phyloP scores from a whole-genome alignment of 2,888 invertebrate genomes.

The Aporophyla lueneburgensis region DNA sequence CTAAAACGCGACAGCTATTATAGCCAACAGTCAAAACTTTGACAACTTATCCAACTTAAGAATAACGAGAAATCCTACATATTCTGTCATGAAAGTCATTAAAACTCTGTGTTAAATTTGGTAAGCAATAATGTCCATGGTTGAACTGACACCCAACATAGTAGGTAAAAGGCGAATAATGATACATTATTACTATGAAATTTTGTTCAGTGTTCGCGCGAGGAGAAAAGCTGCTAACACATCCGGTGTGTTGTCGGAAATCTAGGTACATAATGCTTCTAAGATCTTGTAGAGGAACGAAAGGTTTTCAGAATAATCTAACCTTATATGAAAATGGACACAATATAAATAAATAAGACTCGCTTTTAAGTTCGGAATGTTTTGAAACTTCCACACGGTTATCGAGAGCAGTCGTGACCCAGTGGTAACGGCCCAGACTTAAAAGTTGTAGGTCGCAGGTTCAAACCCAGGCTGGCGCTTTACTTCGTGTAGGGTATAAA shows the following conservation, averaged over 20 bases:
- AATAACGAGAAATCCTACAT: neutral
- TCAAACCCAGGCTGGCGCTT: too few species aligned
- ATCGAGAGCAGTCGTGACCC: too few species aligned
- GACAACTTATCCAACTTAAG: too few species aligned
- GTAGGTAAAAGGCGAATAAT: slow-evolving; percentile 16
- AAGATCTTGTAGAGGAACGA: neutral
- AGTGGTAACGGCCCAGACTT: too few species aligned
- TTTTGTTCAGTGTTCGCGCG: slow-evolving; percentile 27
- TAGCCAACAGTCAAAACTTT: neutral
- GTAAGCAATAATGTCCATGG: neutral
- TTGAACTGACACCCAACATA: neutral
- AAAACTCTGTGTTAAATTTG: neutral
- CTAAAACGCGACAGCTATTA: neutral
- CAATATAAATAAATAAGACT: neutral
- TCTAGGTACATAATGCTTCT: slow-evolving; percentile 17
- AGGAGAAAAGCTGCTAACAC: slow-evolving; percentile 38
- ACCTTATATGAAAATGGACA: slow-evolving; percentile 18
- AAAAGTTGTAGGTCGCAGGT: too few species aligned
- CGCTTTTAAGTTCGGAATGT: neutral
- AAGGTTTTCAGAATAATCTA: neutral
- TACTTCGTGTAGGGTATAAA: too few species aligned
- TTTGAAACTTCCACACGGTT: neutral
- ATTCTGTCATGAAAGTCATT: neutral
- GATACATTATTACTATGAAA: slow-evolving; percentile 25
- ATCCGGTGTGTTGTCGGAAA: slow-evolving; percentile 34